A percentile compares a stretch with the other conserved stretches of the same genome.
Conservation (phyloP, 2,113 vertebrate genomes). For the Sterna hirundo region DNA sequence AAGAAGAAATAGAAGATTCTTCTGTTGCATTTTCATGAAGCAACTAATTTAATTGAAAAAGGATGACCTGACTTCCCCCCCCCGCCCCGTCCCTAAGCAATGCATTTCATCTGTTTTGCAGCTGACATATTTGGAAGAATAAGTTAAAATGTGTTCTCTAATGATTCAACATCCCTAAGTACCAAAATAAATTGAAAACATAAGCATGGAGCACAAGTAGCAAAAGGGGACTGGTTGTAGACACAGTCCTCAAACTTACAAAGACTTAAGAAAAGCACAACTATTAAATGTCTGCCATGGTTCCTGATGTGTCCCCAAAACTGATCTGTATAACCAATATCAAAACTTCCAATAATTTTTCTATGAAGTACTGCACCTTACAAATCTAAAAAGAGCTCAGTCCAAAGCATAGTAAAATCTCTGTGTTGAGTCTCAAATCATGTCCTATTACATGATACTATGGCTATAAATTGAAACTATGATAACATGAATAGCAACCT, state of each 20-base stretch:
- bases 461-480: background rate
- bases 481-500: background rate
- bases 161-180: background rate
- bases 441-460: background rate
- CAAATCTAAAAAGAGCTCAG: background rate
- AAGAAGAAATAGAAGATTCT: background rate
- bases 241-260: background rate
- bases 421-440: background rate
- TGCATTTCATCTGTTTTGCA: slow-evolving; percentile 30
- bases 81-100: background rate
- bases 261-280: background rate
- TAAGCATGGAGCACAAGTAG: background rate
- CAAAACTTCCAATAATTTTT: background rate
- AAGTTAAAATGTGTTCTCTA: background rate
- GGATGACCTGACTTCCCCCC: background rate
- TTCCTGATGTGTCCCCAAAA: background rate
- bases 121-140: background rate
- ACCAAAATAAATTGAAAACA: slow-evolving; percentile 41
- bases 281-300: background rate
- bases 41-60: slow-evolving; percentile 30
- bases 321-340: background rate
- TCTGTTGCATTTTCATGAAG: background rate
- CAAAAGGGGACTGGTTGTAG: background rate
- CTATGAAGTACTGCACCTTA: background rate
- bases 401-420: background rate